phyloP scores from a whole-genome alignment of 2,888 invertebrate genomes.

The Beris morrisii region DNA sequence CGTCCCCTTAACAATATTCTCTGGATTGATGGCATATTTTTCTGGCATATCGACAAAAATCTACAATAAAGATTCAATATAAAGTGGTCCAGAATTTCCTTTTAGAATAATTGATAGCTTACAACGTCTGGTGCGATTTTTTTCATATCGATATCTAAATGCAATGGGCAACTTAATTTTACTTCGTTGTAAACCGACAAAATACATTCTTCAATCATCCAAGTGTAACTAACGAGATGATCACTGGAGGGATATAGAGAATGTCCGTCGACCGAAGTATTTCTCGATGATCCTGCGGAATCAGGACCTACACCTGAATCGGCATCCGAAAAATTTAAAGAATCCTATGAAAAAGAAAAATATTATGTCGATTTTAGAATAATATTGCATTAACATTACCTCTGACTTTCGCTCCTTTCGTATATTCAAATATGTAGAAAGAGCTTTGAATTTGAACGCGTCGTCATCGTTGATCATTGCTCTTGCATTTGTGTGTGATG shows the following conservation, averaged over 20 bases:
- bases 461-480: conserved; percentile 49
- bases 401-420: conserved; percentile 51
- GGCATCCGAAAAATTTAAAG: conserved; percentile 73
- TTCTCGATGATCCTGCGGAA: conserved; percentile 76
- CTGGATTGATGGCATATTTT: conserved; percentile 76
- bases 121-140: conserved; percentile 93
- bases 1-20: conserved; percentile 74
- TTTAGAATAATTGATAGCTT: conserved; percentile 45
- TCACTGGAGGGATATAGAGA: conserved; percentile 57
- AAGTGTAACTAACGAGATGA: conserved; percentile 65
- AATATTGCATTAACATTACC: conserved; percentile 15
- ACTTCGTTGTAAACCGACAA: conserved; percentile 78
- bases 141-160: conserved; percentile 72
- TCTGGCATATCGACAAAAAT: conserved; percentile 88
- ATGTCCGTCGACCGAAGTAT: conserved; percentile 81
- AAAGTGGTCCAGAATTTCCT: neutral
- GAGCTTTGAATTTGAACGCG: conserved; percentile 48
- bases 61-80: conserved; percentile 50
- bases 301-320: conserved; percentile 88
- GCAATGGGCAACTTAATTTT: conserved; percentile 74
- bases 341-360: conserved; percentile 57
- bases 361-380: neutral
- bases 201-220: conserved; percentile 97
- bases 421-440: conserved; percentile 25
- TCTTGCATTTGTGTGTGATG: conserved; percentile 24